Evolutionary conservation across 2,888 invertebrate species (phyloP).

Genomic region (Tetramorium bicarinatum): DNA sequence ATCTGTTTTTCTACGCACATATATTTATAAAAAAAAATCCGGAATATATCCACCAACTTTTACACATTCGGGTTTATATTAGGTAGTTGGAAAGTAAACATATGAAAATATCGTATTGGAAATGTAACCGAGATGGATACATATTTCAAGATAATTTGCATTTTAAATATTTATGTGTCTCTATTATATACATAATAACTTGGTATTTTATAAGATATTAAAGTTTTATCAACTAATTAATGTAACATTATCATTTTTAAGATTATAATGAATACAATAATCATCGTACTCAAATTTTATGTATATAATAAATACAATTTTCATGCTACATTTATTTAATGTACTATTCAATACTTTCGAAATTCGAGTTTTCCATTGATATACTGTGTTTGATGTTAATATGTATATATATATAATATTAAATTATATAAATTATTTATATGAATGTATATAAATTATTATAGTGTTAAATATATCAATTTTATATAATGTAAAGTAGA

Average conservation of each 20-base stretch:
- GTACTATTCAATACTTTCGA: neutral
- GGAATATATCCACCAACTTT: constrained; percentile 9
- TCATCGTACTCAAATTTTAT: neutral
- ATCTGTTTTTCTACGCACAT: neutral
- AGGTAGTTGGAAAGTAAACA: constrained; percentile 11
- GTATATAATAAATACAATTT: neutral
- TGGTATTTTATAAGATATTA: neutral
- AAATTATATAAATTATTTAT: neutral
- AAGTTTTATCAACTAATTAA: neutral
- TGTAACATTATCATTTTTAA: constrained; percentile 1
- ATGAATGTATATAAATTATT: neutral
- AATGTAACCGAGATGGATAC: neutral
- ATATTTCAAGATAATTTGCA: constrained; percentile 1
- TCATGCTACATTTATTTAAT: constrained; percentile 9
- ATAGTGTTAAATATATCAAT: neutral
- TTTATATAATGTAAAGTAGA: neutral
- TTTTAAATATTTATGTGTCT: neutral
- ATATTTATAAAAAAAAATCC: neutral
- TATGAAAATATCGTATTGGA: neutral
- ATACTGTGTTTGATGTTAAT: neutral
- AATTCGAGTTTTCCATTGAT: neutral
- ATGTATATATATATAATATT: neutral
- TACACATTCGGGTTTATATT: neutral
- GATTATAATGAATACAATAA: constrained; percentile 1
- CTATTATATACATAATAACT: neutral